Base-by-base conservation (phyloP, 1,140 invertebrate genomes). In the Eciton burchellii region DNA sequence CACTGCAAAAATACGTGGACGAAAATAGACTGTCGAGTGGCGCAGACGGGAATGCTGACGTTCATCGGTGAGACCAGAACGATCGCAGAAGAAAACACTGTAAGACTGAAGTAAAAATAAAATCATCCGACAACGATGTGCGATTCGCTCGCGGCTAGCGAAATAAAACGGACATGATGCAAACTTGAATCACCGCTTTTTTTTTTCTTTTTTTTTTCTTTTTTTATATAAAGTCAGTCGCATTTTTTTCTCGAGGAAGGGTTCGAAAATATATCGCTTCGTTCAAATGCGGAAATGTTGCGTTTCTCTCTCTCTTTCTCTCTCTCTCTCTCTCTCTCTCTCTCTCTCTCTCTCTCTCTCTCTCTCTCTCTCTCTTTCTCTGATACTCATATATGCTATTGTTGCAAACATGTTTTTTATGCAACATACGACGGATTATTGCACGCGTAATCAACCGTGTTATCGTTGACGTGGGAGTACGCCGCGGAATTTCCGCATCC, bases 21-120 rank as follows among this genome's bases (percentile, higher is more conserved):
- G 19, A 65, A 65, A 76, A 76, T 76, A 76, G 45, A 76, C 21
- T 19, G 4, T 9, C 19, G 19, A 76, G 43, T 14, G 26, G 65
- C 35, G 35, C 35, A 41, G 45, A 60, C 4, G 1, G 52, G 45
- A 60, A 76, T 76, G 73, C 73, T 76, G 73, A 76, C 45, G 73
- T 74, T 35, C 35, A 35, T 35, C 35, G 35, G 6, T 2, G 19
- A 19, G 62, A 63, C 49, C 59, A n/a, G 29, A 63, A 35, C 26
- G 47, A 62, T 52, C 41, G 59, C 26, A 35, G 35, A 26, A 65
- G 45, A 63, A 76, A 19, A n/a, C 8, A 35, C 16, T 49, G 8
- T 6, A 5, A 26, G 59, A n/a, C 4, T n/a, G n/a, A n/a, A 49
- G 26, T 65, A 65, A 76, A 54, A 65, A 65, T 76, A 76, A 54